A percentile compares a stretch with the other conserved stretches of the same genome.
These are phyloP conservation scores for Stichopus horrens DNA, from an alignment of 53 echinoderm and acorn worm genomes.

Conservation along the genomic window DNA sequence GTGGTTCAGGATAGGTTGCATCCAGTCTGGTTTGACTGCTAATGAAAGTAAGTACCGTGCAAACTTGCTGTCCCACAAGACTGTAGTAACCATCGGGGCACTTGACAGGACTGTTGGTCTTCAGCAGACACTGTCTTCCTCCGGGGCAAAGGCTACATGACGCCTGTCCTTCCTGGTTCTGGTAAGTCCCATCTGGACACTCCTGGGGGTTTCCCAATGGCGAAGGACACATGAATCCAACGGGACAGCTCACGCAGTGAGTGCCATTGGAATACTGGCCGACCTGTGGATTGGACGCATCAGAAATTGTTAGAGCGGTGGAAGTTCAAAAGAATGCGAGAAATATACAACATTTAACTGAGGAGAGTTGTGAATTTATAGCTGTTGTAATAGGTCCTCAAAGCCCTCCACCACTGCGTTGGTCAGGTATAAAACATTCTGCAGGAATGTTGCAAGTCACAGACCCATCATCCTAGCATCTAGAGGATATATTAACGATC, in stretches of 20 bases:
- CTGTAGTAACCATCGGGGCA: constrained; percentile 89
- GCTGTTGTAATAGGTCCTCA: too few species aligned
- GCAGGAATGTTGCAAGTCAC: too few species aligned
- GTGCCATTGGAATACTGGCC: constrained; percentile 96
- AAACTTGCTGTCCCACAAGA: constrained; percentile 73
- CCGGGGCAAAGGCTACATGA: constrained; percentile 79
- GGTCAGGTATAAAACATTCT: too few species aligned
- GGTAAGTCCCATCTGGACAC: constrained; percentile 84
- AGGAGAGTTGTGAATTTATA: too few species aligned
- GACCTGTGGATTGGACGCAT: constrained; percentile 53
- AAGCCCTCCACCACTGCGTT: too few species aligned
- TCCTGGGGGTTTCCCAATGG: constrained; percentile 74
- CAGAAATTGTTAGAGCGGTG: neutral
- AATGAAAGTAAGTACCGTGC: constrained; percentile 22
- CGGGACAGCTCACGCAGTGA: constrained; percentile 78
- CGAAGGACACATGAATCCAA: constrained; percentile 92
- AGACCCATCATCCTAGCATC: too few species aligned
- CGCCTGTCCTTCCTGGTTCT: constrained; percentile 74
- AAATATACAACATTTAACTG: too few species aligned
- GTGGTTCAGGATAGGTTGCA: too few species aligned
- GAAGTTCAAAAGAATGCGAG: neutral
- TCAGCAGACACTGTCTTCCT: constrained; percentile 71
- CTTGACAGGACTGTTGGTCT: constrained; percentile 63
- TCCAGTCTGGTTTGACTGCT: too few species aligned
- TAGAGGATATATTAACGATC: too few species aligned